Evolutionary conservation across 2,797 vertebrate species (phyloP).

Genomic region (Malacoraja senta): DNA sequence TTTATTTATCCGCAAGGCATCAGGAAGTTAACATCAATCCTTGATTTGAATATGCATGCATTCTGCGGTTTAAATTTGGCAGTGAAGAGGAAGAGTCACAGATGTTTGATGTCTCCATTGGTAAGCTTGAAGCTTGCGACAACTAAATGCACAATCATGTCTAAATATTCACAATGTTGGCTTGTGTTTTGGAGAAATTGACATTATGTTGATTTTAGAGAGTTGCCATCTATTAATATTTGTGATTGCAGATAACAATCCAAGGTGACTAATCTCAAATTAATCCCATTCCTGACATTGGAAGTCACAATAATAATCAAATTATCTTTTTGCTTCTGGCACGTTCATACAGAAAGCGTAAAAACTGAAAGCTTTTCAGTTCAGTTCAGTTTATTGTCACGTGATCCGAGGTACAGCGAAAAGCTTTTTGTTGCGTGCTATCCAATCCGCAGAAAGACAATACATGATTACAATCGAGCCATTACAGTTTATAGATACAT

Average conservation of each 20-base stretch:
- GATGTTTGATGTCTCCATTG: neutral
- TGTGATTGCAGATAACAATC: neutral
- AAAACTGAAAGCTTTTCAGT: neutral
- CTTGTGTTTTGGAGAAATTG: neutral
- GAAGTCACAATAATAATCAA: neutral
- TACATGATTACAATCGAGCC: too few relatives aligned
- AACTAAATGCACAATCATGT: neutral
- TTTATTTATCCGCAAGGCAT: neutral
- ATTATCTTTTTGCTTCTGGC: neutral
- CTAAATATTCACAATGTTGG: neutral
- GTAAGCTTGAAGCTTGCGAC: neutral
- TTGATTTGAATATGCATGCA: neutral
- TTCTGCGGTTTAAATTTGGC: neutral
- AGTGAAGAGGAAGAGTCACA: neutral
- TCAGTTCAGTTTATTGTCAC: too few relatives aligned
- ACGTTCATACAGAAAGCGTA: neutral
- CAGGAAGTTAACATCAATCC: neutral
- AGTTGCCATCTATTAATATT: neutral
- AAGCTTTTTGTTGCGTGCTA: too few relatives aligned
- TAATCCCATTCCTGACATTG: neutral
- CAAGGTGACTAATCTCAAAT: conserved; percentile 5
- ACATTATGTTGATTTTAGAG: neutral
- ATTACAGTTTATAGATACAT: too few relatives aligned
- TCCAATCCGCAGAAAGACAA: too few relatives aligned
- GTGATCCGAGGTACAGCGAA: too few relatives aligned